These are phyloP conservation scores for Tamandua tetradactyla DNA, from an alignment of 2,797 vertebrate species.

Conservation along the genomic window DNA sequence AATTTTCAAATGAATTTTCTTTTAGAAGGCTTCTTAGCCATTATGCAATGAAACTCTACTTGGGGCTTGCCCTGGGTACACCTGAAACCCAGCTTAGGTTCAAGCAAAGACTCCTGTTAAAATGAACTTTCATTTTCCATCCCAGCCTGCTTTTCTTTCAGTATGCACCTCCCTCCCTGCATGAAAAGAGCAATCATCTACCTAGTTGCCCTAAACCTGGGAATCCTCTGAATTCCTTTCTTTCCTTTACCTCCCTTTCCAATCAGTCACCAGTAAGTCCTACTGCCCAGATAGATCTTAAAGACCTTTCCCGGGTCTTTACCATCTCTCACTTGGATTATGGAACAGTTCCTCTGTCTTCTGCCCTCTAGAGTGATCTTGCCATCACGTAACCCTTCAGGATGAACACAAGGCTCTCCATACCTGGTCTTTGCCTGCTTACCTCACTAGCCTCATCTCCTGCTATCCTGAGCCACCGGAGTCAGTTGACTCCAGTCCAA, in stretches of 20 bases:
- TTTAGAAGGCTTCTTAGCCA: background rate
- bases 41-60: background rate
- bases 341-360: background rate
- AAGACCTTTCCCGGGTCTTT: too few relatives aligned
- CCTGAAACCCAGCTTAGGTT: background rate
- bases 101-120: background rate
- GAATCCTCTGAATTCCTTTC: background rate
- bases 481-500: background rate
- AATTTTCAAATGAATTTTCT: background rate
- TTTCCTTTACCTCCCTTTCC: background rate
- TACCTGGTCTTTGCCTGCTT: background rate
- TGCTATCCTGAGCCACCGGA: background rate
- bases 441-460: background rate
- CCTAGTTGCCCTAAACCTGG: background rate
- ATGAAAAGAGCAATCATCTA: background rate
- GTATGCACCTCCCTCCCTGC: background rate
- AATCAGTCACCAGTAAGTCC: background rate
- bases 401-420: background rate
- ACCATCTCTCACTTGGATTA: background rate
- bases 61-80: background rate
- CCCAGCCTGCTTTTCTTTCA: background rate
- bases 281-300: background rate
- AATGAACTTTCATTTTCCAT: background rate
- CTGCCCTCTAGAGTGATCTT: background rate
- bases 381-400: background rate